Evolutionary conservation across 2,888 invertebrate species (phyloP).

Genomic region (Lasioglossum malachurum): DNA sequence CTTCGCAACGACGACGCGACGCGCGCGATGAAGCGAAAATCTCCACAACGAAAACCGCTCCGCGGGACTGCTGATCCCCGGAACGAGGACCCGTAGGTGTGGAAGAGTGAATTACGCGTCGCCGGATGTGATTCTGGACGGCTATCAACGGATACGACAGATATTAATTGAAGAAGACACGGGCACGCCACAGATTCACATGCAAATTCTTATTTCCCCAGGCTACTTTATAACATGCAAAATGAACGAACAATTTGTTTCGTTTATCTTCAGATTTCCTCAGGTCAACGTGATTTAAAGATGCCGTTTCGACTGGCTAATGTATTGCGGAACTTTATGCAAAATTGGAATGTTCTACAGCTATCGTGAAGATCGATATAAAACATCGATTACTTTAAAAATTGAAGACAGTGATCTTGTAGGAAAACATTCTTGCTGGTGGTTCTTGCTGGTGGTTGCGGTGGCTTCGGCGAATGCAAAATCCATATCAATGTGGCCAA

Average conservation of each 20-base stretch:
- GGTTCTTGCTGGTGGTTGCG: not conserved
- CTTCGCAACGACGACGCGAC: slow-evolving; percentile 4
- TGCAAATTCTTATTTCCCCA: not conserved
- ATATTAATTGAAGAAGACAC: not conserved
- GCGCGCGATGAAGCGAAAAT: slow-evolving; percentile 53
- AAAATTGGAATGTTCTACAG: not conserved
- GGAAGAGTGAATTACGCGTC: not conserved
- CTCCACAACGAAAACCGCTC: slow-evolving; percentile 22
- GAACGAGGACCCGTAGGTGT: not conserved
- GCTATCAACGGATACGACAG: not conserved
- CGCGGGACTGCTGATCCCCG: slow-evolving; percentile 1
- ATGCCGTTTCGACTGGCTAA: not conserved
- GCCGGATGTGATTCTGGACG: not conserved
- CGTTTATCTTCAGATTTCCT: not conserved
- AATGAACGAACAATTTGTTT: not conserved
- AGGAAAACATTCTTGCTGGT: not conserved
- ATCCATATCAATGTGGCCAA: not conserved
- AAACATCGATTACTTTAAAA: not conserved
- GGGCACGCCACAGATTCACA: not conserved
- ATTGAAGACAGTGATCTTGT: not conserved
- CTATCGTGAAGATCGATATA: too few species aligned
- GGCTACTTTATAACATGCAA: not conserved
- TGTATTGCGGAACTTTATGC: not conserved
- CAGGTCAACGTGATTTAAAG: not conserved
- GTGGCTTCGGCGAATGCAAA: not conserved